Evolutionary conservation across 2,888 invertebrate species (phyloP), one percentile per base, ranked within the genome.

Genomic region (Apoda limacodes): DNA sequence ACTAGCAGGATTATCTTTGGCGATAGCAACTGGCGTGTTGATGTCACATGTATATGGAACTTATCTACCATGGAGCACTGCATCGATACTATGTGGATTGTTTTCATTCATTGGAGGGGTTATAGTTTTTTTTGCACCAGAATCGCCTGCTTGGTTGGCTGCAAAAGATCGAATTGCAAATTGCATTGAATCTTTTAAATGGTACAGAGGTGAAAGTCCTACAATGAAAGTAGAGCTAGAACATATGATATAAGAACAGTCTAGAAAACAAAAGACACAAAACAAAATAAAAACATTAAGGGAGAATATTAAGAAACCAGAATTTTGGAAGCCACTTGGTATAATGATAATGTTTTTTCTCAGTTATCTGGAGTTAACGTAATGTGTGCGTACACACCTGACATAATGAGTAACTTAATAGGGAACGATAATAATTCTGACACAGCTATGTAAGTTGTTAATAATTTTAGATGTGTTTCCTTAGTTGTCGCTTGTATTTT

Each of bases 361-460:
- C 89, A 90, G 52, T 81, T 89, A 35, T 84, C 86, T 6, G 90
- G 90, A 13, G 83, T 88, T 4, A 89, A 89, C 47, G 88, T 88
- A 0, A 82, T 90, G 11, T 84, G 85, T 25, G 89, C 88, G 2
- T 90, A 89, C 46, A 87, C 88, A 1, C 85, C 88, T 2, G 78
- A 83, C 26, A 85, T 89, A 49, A 83, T 89, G 67, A 67, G 82
- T 32, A 80, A 76, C 22, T 70, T 89, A 1, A 83, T 87, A 3
- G 82, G 84, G 2, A 69, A 67, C 7, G 52, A 50, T 21, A 48
- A 52, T 1, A 72, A 85, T 50, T 83, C 85, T 4, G 85, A 88
- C 37, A 53, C 83, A 19, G 87, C 86, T 15, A 89, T 88, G 56
- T 67, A 89, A 14, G 75, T 86, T 14, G 82, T 89, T 34, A 90